These are phyloP conservation scores for Sebastes diploproa DNA, from an alignment of 2,797 vertebrate species.

Conservation along the genomic window DNA sequence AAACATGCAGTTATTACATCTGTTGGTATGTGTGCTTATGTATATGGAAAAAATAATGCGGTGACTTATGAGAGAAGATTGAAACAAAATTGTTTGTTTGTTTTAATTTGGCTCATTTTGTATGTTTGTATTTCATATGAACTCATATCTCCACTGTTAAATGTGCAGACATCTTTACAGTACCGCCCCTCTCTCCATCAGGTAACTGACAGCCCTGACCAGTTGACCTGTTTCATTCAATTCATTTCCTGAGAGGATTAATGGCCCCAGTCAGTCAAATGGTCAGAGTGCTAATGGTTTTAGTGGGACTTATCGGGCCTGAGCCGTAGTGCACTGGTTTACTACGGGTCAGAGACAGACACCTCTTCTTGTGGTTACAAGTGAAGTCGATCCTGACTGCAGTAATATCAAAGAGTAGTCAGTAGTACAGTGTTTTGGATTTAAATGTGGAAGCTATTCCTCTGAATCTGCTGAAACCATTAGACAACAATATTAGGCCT, in stretches of 20 bases:
- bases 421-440: neutral
- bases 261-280: neutral
- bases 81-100: neutral
- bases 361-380: neutral
- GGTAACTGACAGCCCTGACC: neutral
- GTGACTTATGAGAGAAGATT: neutral
- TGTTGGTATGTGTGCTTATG: neutral
- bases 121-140: neutral
- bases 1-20: slow-evolving; percentile 60
- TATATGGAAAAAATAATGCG: neutral
- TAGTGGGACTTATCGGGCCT: neutral
- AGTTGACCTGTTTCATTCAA: too few relatives aligned
- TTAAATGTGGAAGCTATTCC: neutral
- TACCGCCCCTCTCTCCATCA: neutral
- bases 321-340: neutral
- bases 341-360: neutral
- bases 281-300: slow-evolving; percentile 4
- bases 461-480: neutral
- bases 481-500: too few relatives aligned
- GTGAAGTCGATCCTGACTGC: neutral
- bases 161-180: neutral
- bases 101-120: neutral
- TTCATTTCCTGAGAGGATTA: neutral
- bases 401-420: neutral
- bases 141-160: neutral